Conservation (phyloP, 2,888 invertebrate species). For the Homarus gammarus region DNA sequence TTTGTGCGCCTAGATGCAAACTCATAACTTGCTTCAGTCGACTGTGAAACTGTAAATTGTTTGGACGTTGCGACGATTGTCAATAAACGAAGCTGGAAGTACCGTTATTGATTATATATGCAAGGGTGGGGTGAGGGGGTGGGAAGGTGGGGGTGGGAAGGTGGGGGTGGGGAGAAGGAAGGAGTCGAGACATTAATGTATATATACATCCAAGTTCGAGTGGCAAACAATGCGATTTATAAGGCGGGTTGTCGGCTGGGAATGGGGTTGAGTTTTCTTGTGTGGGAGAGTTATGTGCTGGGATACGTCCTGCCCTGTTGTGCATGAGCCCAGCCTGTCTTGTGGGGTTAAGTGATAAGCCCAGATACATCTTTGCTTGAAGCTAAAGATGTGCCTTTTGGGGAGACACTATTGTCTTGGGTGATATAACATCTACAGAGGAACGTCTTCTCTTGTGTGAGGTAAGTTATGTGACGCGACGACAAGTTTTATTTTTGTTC, state of each 20-base stretch:
- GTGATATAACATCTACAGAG: no score
- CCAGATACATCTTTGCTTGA: no score
- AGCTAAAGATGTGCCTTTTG: no score
- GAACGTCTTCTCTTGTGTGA: no score
- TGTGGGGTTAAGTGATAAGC: no score
- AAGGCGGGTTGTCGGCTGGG: neutral
- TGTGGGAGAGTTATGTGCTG: no score
- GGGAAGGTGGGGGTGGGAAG: neutral
- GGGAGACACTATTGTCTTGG: no score
- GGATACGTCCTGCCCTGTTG: no score
- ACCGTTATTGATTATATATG: neutral
- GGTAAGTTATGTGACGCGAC: no score
- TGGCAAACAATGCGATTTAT: neutral
- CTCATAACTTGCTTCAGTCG: conserved; percentile 9
- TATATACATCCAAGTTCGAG: neutral
- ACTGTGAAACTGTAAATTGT: conserved; percentile 10
- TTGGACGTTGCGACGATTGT: neutral
- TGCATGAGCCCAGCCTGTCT: no score
- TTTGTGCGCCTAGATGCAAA: neutral
- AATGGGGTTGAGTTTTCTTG: neutral
- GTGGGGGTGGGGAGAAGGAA: neutral
- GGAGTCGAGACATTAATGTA: neutral
- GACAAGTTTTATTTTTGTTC: no score
- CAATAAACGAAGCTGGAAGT: neutral
- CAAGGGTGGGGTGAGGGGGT: neutral